Conservation (phyloP, 2,888 invertebrate genomes). For the Capitulum mitella region DNA sequence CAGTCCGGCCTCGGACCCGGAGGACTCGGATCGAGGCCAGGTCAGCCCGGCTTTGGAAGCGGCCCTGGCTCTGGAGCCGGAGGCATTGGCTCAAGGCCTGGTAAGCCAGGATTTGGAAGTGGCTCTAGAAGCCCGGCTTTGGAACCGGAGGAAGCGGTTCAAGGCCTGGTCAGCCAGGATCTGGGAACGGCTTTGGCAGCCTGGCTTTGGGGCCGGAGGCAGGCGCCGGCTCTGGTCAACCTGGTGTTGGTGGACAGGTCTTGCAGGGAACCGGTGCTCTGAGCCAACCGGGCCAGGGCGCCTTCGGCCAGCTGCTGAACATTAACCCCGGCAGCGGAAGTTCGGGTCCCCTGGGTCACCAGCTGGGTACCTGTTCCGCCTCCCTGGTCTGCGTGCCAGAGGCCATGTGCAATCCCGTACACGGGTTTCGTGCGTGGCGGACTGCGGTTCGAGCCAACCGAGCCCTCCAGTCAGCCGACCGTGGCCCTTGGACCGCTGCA, state of each 20-base stretch:
- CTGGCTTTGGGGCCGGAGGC: background rate
- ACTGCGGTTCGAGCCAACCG: background rate
- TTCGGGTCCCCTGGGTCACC: background rate
- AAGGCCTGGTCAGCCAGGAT: background rate
- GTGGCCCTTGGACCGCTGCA: conserved; percentile 13
- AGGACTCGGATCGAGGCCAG: too few relatives aligned
- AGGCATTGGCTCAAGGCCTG: too few relatives aligned
- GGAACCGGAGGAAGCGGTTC: background rate
- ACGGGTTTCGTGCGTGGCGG: conserved; percentile 22
- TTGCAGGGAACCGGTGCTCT: too few relatives aligned
- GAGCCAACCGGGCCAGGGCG: too few relatives aligned
- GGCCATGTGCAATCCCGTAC: conserved; percentile 20
- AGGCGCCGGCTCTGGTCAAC: too few relatives aligned
- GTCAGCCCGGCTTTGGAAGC: too few relatives aligned
- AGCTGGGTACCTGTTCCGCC: background rate
- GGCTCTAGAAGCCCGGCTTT: background rate
- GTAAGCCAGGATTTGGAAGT: too few relatives aligned
- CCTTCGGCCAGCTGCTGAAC: too few relatives aligned
- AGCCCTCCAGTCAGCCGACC: background rate
- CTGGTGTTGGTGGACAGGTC: background rate
- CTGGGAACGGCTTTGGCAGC: background rate
- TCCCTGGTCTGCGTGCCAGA: background rate
- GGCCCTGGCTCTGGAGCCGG: too few relatives aligned
- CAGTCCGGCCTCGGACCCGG: too few relatives aligned
- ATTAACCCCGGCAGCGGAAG: background rate